Percentiles rank a stretch among this genome's conserved stretches.
Conservation (phyloP, 1,140 invertebrate genomes). For the Caenorhabditis brenneri region DNA sequence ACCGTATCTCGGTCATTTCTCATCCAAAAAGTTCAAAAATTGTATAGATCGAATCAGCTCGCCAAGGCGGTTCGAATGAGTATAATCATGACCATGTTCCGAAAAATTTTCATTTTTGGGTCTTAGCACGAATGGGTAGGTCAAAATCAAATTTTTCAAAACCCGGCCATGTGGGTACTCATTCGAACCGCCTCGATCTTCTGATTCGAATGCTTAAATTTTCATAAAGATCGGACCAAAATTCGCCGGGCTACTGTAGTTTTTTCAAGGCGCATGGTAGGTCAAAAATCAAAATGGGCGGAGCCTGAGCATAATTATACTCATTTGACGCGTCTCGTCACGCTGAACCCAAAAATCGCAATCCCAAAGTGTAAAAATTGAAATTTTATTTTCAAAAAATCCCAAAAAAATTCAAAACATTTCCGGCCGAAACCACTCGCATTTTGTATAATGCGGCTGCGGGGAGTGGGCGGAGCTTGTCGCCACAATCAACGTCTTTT, state of each 20-base stretch:
- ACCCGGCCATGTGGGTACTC: no score
- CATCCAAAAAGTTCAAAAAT: no score
- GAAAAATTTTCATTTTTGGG: neutral
- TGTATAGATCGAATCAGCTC: neutral
- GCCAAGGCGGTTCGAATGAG: neutral
- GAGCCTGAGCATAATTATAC: no score
- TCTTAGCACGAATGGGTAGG: neutral
- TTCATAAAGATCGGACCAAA: no score
- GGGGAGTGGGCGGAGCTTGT: neutral
- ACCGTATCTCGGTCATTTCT: no score
- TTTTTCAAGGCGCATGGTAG: no score
- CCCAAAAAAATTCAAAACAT: neutral
- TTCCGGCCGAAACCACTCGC: slow-evolving; percentile 18
- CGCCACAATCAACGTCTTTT: neutral
- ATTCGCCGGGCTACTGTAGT: no score
- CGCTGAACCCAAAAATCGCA: neutral
- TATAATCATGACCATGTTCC: neutral
- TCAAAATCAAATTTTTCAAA: no score
- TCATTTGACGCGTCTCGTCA: neutral
- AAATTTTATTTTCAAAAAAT: neutral
- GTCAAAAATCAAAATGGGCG: no score
- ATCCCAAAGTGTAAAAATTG: neutral
- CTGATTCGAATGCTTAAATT: no score
- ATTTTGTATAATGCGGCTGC: slow-evolving; percentile 20
- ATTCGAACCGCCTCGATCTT: no score